These are phyloP conservation scores for Myiotriccus ornatus DNA, from an alignment of 2,797 vertebrate genomes.

Conservation along the genomic window DNA sequence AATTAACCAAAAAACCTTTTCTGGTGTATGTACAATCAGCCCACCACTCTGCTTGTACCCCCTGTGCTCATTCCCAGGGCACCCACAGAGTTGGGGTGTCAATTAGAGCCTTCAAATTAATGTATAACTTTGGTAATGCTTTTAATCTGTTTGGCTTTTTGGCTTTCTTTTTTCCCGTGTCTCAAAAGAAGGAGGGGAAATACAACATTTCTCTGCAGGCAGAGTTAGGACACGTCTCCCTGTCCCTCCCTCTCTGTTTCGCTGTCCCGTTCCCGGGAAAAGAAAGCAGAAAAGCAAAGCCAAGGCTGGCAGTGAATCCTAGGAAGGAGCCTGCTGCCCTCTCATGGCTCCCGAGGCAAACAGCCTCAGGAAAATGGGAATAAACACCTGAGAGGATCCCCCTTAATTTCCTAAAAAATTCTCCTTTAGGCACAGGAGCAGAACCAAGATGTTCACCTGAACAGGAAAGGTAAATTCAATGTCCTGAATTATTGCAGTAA, in stretches of 20 bases:
- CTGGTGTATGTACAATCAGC: background rate
- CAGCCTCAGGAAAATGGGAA: background rate
- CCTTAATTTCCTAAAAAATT: background rate
- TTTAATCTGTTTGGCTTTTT: background rate
- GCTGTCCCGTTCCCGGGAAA: accelerated
- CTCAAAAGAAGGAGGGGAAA: background rate
- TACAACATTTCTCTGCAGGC: accelerated
- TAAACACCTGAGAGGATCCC: background rate
- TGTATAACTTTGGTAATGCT: accelerated
- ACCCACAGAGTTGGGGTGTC: accelerated
- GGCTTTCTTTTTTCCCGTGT: background rate
- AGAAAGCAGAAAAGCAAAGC: background rate
- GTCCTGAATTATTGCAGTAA: background rate
- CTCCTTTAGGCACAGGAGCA: background rate
- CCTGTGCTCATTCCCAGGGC: background rate
- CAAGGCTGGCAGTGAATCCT: background rate
- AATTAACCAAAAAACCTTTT: background rate
- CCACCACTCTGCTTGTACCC: background rate
- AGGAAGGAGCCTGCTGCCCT: conserved; percentile 60
- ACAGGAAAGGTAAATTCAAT: accelerated
- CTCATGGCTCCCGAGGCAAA: conserved; percentile 19
- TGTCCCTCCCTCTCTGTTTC: too few species aligned
- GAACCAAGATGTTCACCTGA: background rate
- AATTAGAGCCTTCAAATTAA: background rate
- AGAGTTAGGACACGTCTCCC: background rate